These are phyloP conservation scores for Drosophila acutilabella DNA, from an alignment of 2,888 invertebrate species.

Conservation along the genomic window DNA sequence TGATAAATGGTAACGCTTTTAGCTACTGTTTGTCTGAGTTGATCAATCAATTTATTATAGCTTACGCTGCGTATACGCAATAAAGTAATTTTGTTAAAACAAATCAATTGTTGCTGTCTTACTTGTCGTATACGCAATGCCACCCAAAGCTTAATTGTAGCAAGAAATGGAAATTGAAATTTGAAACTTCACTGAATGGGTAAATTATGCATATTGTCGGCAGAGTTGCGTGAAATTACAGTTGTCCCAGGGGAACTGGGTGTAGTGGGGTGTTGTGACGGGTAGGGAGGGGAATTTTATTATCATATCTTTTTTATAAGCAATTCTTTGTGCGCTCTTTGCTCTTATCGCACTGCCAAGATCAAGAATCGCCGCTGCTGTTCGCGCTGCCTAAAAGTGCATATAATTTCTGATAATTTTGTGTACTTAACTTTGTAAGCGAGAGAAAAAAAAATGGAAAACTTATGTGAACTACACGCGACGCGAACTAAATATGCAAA, in stretches of 20 bases:
- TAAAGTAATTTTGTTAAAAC: background rate
- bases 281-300: conserved; percentile 12
- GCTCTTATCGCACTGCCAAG: conserved; percentile 45
- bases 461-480: conserved; percentile 42
- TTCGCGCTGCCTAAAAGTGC: conserved; percentile 64
- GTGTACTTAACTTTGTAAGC: conserved; percentile 68
- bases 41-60: conserved; percentile 10
- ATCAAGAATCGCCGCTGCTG: conserved; percentile 47
- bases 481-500: conserved; percentile 44
- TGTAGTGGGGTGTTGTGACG: no score
- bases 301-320: conserved; percentile 3
- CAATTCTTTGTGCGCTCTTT: background rate
- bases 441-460: conserved; percentile 23
- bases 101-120: background rate
- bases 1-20: conserved; percentile 57
- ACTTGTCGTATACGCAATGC: conserved; percentile 22
- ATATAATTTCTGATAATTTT: conserved; percentile 80
- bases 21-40: conserved; percentile 47
- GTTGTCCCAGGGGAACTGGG: conserved; percentile 28
- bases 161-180: conserved; percentile 18
- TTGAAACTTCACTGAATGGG: conserved; percentile 16
- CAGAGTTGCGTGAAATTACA: conserved; percentile 75
- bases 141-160: conserved; percentile 1
- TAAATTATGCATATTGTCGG: conserved; percentile 62
- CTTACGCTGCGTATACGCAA: conserved; percentile 36